Conservation (phyloP, 53 echinoderm and acorn worm genomes). For the Patiria pectinifera region DNA sequence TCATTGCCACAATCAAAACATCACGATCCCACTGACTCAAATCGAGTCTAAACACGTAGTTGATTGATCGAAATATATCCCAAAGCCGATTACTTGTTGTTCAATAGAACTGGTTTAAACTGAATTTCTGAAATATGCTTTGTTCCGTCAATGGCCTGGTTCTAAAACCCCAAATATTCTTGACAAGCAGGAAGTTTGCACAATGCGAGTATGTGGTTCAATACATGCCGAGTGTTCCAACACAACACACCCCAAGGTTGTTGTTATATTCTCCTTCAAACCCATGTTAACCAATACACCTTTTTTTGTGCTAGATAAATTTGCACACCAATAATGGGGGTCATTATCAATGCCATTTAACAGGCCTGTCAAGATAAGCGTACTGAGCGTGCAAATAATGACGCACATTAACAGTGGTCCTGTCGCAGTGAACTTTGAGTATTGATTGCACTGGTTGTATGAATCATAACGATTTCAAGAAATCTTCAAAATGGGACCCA, state of each 20-base stretch:
- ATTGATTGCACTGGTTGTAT: neutral
- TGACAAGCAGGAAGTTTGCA: neutral
- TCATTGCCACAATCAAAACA: no score
- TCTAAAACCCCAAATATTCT: no score
- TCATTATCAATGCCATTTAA: neutral
- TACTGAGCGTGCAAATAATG: neutral
- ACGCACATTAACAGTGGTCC: neutral
- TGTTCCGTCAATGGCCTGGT: no score
- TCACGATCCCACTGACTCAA: no score
- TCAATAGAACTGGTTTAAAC: no score
- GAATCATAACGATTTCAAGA: no score
- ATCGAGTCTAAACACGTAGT: no score
- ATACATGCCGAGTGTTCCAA: neutral
- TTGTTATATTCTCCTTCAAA: neutral
- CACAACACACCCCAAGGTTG: neutral
- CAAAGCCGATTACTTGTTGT: no score
- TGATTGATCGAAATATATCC: no score
- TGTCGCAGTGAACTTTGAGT: conserved; percentile 2
- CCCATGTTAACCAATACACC: neutral
- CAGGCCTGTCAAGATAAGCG: neutral
- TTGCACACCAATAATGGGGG: neutral
- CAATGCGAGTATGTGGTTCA: neutral
- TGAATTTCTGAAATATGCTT: no score
- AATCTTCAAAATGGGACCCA: no score
- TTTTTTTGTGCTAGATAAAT: conserved; percentile 14